These are phyloP conservation scores for Tarsius wallacei DNA, from an alignment of 2,797 vertebrate genomes.

Conservation along the genomic window DNA sequence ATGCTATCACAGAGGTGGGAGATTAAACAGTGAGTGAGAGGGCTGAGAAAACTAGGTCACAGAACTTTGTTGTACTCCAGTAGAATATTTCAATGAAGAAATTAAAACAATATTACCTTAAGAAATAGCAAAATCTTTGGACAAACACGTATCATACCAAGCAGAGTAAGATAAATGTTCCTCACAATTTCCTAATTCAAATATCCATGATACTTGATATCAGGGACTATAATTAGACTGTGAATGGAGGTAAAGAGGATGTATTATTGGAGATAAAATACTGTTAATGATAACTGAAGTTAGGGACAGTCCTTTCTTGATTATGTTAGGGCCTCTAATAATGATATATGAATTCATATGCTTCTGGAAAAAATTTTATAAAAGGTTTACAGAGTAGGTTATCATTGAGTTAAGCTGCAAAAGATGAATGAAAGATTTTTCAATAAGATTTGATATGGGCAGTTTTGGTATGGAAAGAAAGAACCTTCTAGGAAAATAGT, in stretches of 20 bases:
- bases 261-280: background rate
- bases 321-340: background rate
- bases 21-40: background rate
- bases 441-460: background rate
- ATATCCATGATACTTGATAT: background rate
- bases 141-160: background rate
- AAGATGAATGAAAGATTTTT: background rate
- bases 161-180: background rate
- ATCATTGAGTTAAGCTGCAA: background rate
- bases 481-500: background rate
- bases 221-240: background rate
- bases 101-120: background rate
- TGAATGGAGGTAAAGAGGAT: background rate
- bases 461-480: background rate
- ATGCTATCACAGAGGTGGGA: background rate
- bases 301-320: background rate
- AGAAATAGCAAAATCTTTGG: background rate
- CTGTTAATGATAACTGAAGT: background rate
- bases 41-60: background rate
- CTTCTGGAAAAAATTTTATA: background rate
- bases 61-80: background rate
- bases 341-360: background rate
- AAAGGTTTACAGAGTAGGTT: background rate
- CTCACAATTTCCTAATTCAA: background rate
- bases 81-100: background rate